Evolutionary conservation across 2,888 invertebrate species (phyloP).

Genomic region (Hypsopygia costalis): DNA sequence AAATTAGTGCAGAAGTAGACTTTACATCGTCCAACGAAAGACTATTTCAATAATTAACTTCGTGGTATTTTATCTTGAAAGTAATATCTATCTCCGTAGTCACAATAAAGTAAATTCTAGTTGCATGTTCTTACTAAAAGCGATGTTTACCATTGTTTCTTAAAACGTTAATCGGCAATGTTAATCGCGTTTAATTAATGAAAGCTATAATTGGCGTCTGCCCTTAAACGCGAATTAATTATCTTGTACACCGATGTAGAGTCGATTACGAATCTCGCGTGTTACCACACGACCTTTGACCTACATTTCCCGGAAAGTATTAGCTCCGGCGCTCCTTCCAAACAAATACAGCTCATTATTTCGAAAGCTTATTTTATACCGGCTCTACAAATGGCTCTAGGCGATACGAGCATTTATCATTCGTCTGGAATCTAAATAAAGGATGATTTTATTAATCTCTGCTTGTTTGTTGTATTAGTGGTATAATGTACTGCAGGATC

Average conservation of each 20-base stretch:
- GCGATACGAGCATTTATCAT: conserved; percentile 35
- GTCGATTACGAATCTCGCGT: conserved; percentile 49
- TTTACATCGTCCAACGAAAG: too few species aligned
- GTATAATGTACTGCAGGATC: background rate
- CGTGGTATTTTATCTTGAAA: background rate
- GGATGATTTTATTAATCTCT: conserved; percentile 17
- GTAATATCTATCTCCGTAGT: background rate
- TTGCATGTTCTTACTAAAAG: background rate
- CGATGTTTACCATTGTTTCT: background rate
- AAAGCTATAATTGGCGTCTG: conserved; percentile 51
- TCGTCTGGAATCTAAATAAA: conserved; percentile 31
- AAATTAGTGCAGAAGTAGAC: too few species aligned
- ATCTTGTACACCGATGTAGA: conserved; percentile 44
- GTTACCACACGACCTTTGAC: conserved; percentile 51
- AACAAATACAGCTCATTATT: conserved; percentile 55
- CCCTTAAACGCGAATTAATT: conserved; percentile 55
- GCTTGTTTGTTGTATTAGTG: background rate
- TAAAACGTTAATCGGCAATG: conserved; percentile 18
- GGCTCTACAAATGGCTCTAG: conserved; percentile 31
- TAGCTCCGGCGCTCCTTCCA: conserved; percentile 47
- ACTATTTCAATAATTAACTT: too few species aligned
- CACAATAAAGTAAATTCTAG: background rate
- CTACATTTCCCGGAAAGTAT: conserved; percentile 57
- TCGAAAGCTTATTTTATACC: conserved; percentile 57
- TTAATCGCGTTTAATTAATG: conserved; percentile 47